Base-by-base conservation (phyloP, 2,797 vertebrate genomes). In the Alectoris magna region DNA sequence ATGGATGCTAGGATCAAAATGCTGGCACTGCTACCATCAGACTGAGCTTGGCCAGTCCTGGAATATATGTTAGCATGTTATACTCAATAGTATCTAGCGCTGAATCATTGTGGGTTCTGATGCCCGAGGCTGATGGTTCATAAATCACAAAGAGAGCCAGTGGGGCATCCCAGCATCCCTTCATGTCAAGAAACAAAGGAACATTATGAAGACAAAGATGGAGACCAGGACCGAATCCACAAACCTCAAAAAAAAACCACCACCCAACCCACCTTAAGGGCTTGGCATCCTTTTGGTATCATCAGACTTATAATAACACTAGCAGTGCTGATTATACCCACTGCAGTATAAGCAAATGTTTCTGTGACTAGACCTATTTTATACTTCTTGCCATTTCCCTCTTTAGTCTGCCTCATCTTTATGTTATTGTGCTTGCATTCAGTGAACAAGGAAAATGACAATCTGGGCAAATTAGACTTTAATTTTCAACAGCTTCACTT, bases 401-500 rank as follows among this genome's bases (percentile, higher is more conserved):
- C 24, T 53, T 64, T 82, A 43, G 81, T 82, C 80, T 84, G 64
- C 60, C 83, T 22, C 87, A 56, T 77, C 76, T 88, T 69, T 18
- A 36, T 36, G 81, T 48, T 81, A 77, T 5, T 36, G 76, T 69
- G 74, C 82, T 76, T 62, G 34, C 68, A 67, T 43, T 44, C 77
- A 71, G 73, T 55, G 73, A 93, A 78, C 27, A 55, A 75, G 70
- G 48, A 41, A 93, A 87, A 93, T 12, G 79, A 71, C 91, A 91
- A 92, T 89, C 89, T 92, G 89, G 76, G 87, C 44, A 84, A 91
- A 93, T 93, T 19, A 74, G 62, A 93, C 39, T 88, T 90, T 59
- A 78, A 92, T 94, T 95, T 93, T 71, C 90, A 93, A 68, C 87
- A 89, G 83, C 67, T 70, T 87, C 91, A 84, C 84, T 88, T 66